Evolutionary conservation across 2,888 invertebrate species (phyloP).

Genomic region (Ariolimax columbianus): DNA sequence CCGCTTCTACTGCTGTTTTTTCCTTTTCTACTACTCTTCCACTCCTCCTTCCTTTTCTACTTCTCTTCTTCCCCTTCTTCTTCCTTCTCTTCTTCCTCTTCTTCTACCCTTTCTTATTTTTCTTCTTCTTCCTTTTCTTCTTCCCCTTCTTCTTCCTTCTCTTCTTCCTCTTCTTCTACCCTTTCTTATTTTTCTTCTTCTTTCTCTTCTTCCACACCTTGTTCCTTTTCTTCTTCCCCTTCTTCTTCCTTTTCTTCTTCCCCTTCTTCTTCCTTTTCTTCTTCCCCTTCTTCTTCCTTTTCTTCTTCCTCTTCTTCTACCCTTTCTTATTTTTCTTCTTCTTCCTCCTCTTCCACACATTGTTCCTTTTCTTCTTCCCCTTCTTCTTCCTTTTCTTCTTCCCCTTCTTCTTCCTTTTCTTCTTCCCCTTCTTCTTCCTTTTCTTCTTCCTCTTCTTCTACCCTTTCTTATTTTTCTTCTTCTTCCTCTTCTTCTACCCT

Average conservation of each 20-base stretch:
- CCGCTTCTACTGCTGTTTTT: too few relatives aligned
- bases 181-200: not conserved
- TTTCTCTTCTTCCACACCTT: not conserved
- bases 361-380: not conserved
- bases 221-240: not conserved
- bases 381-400: too few relatives aligned
- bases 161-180: not conserved
- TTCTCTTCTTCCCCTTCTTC: not conserved
- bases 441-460: too few relatives aligned
- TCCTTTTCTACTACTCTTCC: too few relatives aligned
- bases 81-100: slow-evolving; percentile 21
- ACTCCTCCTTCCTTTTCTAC: too few relatives aligned
- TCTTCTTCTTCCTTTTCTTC: slow-evolving; percentile 3
- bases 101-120: slow-evolving; percentile 3
- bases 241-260: not conserved
- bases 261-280: not conserved
- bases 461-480: too few relatives aligned
- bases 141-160: not conserved
- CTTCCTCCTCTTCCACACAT: not conserved
- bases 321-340: not conserved
- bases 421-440: too few relatives aligned
- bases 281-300: not conserved
- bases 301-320: too few relatives aligned
- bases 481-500: too few relatives aligned
- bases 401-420: too few relatives aligned